Base-by-base conservation (phyloP, 2,888 invertebrate species). In the Aspidiotus destructor region DNA sequence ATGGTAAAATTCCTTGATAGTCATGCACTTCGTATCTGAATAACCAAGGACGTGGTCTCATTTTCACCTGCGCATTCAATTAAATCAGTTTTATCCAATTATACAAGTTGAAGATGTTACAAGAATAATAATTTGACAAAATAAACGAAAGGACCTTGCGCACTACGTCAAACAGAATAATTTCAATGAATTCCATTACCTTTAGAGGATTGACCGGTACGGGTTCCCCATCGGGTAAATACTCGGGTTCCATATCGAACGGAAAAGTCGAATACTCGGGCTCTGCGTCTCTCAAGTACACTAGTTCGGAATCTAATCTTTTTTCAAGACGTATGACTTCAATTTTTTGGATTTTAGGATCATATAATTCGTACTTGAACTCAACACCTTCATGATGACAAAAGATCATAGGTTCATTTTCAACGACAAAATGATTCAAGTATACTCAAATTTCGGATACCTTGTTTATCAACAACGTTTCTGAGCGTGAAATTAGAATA, bases 201-300 rank as follows among this genome's bases (percentile, higher is more conserved):
- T 87, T 82, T 0, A 85, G 78, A 41, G 85, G 79, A 76, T 95
- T 96, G 0, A 95, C 74, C 2, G 92, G 92, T 0, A 94, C 85
- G 6, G 85, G 80, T 7, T 83, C 79, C 17, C 89, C 92, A 75
- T 92, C 89, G 1, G 88, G 85, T 54, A 88, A 78, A 69, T 85
- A 79, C 76, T 92, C 92, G 1, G 86, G 81, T 74, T 94, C 91
- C 92, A 98, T 92, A 75, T 97, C 89, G 69, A 89, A 81, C 72
- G 94, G 88, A 76, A 99, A 88, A 3, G 94, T 96, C 76, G 92
- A 92, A 77, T 89, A 95, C 77, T 97, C 91, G 0, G 87, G 88
- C 54, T 90, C 81, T 2, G 94, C 91, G 82, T 98, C 96, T 73
- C 90, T 80, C 62, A 99, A 81, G 77, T 98, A 99, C 15, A 85